A percentile compares a stretch with the other conserved stretches of the same genome.
Conservation (phyloP, 2,888 invertebrate genomes). For the Eupithecia centaureata region DNA sequence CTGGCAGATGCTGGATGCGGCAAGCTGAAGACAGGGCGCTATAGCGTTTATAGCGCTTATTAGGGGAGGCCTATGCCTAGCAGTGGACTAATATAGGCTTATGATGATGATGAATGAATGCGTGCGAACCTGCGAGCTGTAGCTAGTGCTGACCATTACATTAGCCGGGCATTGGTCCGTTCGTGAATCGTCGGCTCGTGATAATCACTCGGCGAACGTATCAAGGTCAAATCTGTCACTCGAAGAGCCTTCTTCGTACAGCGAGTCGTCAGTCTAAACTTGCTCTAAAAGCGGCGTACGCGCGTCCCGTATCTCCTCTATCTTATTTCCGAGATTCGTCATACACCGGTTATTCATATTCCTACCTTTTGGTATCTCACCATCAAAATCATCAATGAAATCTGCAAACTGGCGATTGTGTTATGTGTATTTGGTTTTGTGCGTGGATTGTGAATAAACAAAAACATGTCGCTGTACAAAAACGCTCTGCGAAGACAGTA, state of each 20-base stretch:
- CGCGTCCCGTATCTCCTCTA: conserved; percentile 50
- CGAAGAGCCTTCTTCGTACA: conserved; percentile 59
- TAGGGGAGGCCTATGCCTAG: too few species aligned
- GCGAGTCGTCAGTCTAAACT: conserved; percentile 41
- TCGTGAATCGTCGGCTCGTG: conserved; percentile 49
- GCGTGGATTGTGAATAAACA: conserved; percentile 3
- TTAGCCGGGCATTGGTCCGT: conserved; percentile 40
- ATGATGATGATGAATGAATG: neutral
- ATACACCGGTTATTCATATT: neutral
- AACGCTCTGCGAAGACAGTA: conserved; percentile 73
- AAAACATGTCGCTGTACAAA: conserved; percentile 46
- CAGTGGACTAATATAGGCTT: too few species aligned
- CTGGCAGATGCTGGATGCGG: too few species aligned
- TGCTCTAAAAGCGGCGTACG: conserved; percentile 45
- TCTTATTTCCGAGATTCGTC: conserved; percentile 35
- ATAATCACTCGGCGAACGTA: conserved; percentile 53
- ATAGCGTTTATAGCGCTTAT: too few species aligned
- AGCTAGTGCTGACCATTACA: conserved; percentile 1
- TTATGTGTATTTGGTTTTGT: neutral
- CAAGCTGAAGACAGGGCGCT: too few species aligned
- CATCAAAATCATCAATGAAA: conserved; percentile 7
- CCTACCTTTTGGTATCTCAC: neutral
- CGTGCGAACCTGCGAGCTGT: neutral
- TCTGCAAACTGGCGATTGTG: neutral
- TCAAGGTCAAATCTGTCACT: conserved; percentile 75